phyloP scores from a whole-genome alignment of 2,888 invertebrate species.

The Phragmatobia fuliginosa region DNA sequence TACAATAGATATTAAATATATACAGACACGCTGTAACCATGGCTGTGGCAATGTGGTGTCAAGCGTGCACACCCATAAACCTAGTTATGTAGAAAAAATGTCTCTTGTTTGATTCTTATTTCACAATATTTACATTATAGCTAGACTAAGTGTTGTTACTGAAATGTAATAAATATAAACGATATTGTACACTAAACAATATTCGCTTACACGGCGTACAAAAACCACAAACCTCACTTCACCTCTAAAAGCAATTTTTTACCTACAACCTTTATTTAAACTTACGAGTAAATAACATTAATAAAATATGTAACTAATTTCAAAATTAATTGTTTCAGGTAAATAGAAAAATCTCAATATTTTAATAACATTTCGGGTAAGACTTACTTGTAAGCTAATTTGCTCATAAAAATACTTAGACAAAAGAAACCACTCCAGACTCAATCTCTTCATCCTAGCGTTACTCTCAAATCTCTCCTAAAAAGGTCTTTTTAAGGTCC shows the following conservation, averaged over 20 bases:
- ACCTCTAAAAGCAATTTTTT: background rate
- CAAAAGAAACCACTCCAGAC: background rate
- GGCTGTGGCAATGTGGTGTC: no score
- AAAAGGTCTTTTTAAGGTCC: conserved; percentile 13
- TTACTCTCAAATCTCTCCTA: conserved; percentile 4
- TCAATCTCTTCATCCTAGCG: conserved; percentile 8
- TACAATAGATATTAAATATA: no score
- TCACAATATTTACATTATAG: background rate
- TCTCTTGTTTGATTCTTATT: background rate
- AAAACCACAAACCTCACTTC: background rate
- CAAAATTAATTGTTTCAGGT: conserved; percentile 21
- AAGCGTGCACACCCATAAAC: no score
- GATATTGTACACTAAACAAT: background rate
- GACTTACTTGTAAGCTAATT: background rate
- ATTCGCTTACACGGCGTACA: background rate
- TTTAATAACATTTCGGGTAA: background rate
- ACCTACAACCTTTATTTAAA: background rate
- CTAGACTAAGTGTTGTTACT: background rate
- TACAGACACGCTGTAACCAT: no score
- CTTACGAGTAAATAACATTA: background rate
- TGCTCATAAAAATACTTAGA: background rate
- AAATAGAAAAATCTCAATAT: conserved; percentile 7
- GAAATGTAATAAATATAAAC: background rate
- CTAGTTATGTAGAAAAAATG: no score
- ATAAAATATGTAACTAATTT: conserved; percentile 1